phyloP scores from a whole-genome alignment of 2,113 vertebrate species.

The Romanogobio albipinnatus region DNA sequence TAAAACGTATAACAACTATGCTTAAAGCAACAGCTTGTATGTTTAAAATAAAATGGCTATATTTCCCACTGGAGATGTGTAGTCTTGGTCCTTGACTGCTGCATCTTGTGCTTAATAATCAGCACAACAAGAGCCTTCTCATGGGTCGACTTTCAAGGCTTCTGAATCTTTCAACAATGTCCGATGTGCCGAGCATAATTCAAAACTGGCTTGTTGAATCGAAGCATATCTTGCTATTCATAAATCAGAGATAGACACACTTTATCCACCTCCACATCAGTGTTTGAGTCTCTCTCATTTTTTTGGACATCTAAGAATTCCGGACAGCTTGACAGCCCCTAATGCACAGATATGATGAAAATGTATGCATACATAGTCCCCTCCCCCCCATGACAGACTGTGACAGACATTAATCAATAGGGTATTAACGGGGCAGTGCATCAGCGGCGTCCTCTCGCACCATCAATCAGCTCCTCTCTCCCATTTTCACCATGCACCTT shows the following conservation, averaged over 20 bases:
- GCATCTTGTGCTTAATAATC: not conserved
- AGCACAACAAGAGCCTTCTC: not conserved
- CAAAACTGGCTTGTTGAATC: not conserved
- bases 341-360: constrained; percentile 21
- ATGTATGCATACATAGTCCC: constrained; percentile 5
- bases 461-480: constrained; percentile 13
- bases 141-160: not conserved
- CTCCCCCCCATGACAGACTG: not conserved
- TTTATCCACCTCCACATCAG: not conserved
- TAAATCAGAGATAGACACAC: not conserved
- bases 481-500: not conserved
- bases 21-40: not conserved
- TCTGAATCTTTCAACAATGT: constrained; percentile 24
- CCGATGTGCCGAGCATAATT: constrained; percentile 16
- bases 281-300: not conserved
- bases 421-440: constrained; percentile 15
- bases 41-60: not conserved
- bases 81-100: not conserved
- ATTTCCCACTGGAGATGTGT: not conserved
- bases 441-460: not conserved
- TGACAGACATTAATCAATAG: constrained; percentile 33
- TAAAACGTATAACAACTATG: not conserved
- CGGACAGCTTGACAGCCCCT: not conserved
- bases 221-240: not conserved
- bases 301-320: not conserved